Conservation (phyloP, 2,113 vertebrate genomes). For the Arvicanthis niloticus region DNA sequence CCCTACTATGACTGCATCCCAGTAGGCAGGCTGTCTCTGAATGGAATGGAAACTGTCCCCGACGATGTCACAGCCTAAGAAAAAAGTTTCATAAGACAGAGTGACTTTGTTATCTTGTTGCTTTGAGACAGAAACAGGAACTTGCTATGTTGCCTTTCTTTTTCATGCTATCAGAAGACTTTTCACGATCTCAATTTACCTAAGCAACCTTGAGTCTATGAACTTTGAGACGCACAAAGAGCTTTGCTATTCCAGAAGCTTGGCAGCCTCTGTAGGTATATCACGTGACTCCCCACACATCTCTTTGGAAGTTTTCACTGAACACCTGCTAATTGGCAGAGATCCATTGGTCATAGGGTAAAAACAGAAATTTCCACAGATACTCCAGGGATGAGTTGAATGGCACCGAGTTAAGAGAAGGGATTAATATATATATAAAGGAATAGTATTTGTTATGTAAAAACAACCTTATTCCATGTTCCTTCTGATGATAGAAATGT, state of each 20-base stretch:
- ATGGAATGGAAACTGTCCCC: background rate
- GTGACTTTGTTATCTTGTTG: background rate
- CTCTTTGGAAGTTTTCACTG: background rate
- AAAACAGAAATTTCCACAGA: constrained; percentile 45
- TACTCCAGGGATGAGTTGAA: constrained; percentile 69
- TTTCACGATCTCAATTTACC: constrained; percentile 46
- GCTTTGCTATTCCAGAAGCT: constrained; percentile 67
- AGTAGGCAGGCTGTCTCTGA: background rate
- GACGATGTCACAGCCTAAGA: background rate
- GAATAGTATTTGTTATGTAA: background rate
- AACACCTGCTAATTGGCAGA: constrained; percentile 62
- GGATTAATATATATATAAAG: background rate
- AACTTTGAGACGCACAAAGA: constrained; percentile 47
- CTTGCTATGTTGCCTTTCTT: background rate
- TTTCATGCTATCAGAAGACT: constrained; percentile 24
- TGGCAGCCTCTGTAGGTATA: background rate
- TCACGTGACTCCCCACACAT: background rate
- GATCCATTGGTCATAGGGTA: constrained; percentile 65
- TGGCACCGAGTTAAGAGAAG: constrained; percentile 63
- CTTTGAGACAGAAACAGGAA: background rate
- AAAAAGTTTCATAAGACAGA: background rate
- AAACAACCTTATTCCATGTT: constrained; percentile 18
- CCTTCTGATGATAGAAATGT: constrained; percentile 62
- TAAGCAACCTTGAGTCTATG: constrained; percentile 2
- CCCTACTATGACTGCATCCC: background rate